phyloP scores from a whole-genome alignment of 2,888 invertebrate species.

The Glaucopsyche alexis region DNA sequence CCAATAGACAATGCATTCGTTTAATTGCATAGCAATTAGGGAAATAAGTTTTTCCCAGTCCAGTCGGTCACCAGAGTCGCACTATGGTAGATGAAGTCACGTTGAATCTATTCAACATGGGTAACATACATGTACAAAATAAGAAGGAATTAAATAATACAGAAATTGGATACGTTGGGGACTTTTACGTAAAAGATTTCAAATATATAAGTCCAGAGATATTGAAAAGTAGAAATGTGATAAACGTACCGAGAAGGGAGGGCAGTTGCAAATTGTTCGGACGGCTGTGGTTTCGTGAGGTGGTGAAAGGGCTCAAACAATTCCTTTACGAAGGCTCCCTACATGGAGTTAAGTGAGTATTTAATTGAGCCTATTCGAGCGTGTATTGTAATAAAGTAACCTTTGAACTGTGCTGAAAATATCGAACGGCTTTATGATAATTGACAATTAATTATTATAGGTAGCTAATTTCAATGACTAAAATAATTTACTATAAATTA shows the following conservation, averaged over 20 bases:
- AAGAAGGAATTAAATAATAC: conserved; percentile 33
- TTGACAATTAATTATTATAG: conserved; percentile 6
- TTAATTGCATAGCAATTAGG: conserved; percentile 16
- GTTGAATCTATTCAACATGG: conserved; percentile 15
- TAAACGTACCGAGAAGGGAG: conserved; percentile 35
- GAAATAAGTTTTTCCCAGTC: conserved; percentile 6
- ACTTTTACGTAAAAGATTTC: conserved; percentile 65
- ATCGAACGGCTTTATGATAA: neutral
- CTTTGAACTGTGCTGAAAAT: neutral
- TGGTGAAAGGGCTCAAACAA: conserved; percentile 63
- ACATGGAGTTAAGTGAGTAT: conserved; percentile 74
- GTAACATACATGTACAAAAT: conserved; percentile 15
- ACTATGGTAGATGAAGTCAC: conserved; percentile 13
- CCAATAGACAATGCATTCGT: neutral
- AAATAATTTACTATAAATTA: neutral
- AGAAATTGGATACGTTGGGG: conserved; percentile 52
- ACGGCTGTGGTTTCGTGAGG: conserved; percentile 57
- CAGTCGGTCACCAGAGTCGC: neutral
- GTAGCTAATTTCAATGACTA: neutral
- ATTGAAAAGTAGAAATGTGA: conserved; percentile 42
- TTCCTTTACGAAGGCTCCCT: conserved; percentile 69
- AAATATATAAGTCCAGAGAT: conserved; percentile 61
- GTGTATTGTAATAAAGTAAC: neutral
- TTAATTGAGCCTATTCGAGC: conserved; percentile 17
- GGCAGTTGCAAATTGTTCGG: conserved; percentile 44